These are phyloP conservation scores for Hemicordylus capensis DNA, from an alignment of 2,113 vertebrate species.

Conservation along the genomic window DNA sequence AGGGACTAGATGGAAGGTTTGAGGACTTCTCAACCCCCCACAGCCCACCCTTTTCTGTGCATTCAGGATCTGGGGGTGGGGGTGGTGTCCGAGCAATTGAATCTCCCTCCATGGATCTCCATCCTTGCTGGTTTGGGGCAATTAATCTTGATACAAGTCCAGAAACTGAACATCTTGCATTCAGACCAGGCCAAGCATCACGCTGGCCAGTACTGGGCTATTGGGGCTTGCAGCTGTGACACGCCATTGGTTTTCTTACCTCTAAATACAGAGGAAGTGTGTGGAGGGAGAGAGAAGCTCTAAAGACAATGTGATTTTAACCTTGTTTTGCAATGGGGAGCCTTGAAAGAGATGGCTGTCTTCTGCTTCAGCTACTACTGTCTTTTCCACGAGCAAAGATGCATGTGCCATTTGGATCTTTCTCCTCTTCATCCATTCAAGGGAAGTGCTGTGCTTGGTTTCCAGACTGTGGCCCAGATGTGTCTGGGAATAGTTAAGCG, in stretches of 20 bases:
- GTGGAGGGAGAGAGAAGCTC: neutral
- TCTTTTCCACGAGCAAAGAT: neutral
- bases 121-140: neutral
- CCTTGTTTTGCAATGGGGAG: neutral
- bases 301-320: neutral
- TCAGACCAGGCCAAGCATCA: neutral
- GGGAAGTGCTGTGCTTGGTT: neutral
- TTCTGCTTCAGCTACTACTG: constrained; percentile 8
- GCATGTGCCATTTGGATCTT: constrained; percentile 28
- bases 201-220: neutral
- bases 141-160: neutral
- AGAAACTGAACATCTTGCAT: no score
- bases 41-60: neutral
- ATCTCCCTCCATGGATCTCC: neutral
- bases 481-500: neutral
- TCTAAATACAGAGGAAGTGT: neutral
- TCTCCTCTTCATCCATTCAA: neutral
- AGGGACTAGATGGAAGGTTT: no score
- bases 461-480: constrained; percentile 10
- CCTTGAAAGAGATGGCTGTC: neutral
- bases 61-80: neutral
- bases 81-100: no score
- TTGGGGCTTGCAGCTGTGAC: accelerated
- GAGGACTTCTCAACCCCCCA: neutral
- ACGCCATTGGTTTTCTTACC: neutral